A percentile compares a stretch with the other conserved stretches of the same genome.
Evolutionary conservation across 2,888 invertebrate species (phyloP).

Genomic region (Choristoneura rosaceana): DNA sequence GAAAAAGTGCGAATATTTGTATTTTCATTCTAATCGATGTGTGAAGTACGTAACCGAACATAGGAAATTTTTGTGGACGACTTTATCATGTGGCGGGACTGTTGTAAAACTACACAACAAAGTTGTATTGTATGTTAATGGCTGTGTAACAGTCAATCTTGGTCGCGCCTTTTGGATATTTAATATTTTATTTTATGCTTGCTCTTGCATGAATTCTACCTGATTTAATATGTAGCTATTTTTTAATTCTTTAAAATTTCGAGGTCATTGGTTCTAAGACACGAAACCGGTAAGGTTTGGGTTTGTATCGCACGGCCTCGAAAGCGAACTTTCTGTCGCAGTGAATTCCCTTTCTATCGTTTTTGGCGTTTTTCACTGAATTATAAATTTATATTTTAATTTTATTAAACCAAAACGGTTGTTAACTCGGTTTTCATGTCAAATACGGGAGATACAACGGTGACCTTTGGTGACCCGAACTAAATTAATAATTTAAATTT

Average conservation of each 20-base stretch:
- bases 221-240: slow-evolving; percentile 78
- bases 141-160: slow-evolving; percentile 24
- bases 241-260: slow-evolving; percentile 66
- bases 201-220: slow-evolving; percentile 68
- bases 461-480: not conserved
- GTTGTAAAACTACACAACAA: slow-evolving; percentile 39
- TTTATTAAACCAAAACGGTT: slow-evolving; percentile 24
- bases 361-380: slow-evolving; percentile 35
- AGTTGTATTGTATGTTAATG: slow-evolving; percentile 46
- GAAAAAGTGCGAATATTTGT: slow-evolving; percentile 84
- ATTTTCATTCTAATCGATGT: slow-evolving; percentile 69
- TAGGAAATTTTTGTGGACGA: slow-evolving; percentile 6
- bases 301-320: slow-evolving; percentile 51
- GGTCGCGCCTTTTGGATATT: slow-evolving; percentile 7
- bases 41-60: slow-evolving; percentile 52
- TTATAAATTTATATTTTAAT: slow-evolving; percentile 29
- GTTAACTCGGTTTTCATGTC: slow-evolving; percentile 14
- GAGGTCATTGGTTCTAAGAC: slow-evolving; percentile 63
- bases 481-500: not conserved
- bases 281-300: slow-evolving; percentile 70
- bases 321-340: slow-evolving; percentile 66
- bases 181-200: slow-evolving; percentile 58
- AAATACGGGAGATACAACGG: not conserved
- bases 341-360: slow-evolving; percentile 40
- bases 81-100: slow-evolving; percentile 45